These are phyloP conservation scores for Mesochorus sp. DNA, from an alignment of 2,888 invertebrate genomes.

Conservation along the genomic window DNA sequence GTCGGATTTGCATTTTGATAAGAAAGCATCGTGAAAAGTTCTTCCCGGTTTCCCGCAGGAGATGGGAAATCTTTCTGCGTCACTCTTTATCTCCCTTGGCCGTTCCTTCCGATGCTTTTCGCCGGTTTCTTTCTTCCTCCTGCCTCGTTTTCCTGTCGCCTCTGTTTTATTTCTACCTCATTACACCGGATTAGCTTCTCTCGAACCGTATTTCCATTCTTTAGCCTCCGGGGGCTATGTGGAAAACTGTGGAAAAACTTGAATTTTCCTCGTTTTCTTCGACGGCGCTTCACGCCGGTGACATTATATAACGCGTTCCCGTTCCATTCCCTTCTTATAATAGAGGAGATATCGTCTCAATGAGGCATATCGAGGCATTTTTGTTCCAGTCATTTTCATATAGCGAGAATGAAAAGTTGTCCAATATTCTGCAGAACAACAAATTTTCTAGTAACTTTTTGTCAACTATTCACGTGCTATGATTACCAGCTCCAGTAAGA, in stretches of 20 bases:
- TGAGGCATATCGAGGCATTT: not conserved
- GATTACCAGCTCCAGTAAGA: no score
- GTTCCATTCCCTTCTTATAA: not conserved
- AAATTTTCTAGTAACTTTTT: no score
- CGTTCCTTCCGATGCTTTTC: conserved; percentile 3
- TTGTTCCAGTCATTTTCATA: not conserved
- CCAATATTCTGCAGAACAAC: no score
- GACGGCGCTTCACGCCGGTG: conserved; percentile 2
- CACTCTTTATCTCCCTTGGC: conserved; percentile 13
- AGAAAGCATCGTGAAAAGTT: conserved; percentile 80
- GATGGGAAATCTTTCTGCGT: conserved; percentile 70
- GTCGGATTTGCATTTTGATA: conserved; percentile 82
- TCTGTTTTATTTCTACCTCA: conserved; percentile 79
- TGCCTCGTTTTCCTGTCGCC: conserved; percentile 63
- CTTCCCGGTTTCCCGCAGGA: conserved; percentile 63
- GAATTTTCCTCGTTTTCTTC: conserved; percentile 35
- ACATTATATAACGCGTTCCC: conserved; percentile 7
- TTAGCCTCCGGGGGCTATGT: conserved; percentile 12
- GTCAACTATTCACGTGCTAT: no score
- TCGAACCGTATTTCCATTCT: conserved; percentile 66
- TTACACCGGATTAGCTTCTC: conserved; percentile 79
- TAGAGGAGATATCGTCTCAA: not conserved
- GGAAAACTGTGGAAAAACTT: conserved; percentile 35
- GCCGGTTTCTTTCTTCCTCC: conserved; percentile 23
- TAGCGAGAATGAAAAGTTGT: no score